These are phyloP conservation scores for Zygaena filipendulae DNA, from an alignment of 2,888 invertebrate species.

Conservation along the genomic window DNA sequence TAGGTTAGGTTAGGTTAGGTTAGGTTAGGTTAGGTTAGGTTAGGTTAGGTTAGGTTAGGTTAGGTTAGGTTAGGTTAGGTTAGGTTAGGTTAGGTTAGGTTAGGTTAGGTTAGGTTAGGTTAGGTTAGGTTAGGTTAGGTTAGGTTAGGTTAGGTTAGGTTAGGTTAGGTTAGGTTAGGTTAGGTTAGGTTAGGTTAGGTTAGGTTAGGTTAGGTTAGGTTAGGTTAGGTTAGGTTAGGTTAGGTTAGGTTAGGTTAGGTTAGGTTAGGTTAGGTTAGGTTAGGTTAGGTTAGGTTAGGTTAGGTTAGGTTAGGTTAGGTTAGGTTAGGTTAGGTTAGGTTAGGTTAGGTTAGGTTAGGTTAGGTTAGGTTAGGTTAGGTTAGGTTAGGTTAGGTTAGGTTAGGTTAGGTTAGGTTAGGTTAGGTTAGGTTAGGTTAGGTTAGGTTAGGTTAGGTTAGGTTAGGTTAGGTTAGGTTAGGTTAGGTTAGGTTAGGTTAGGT, in stretches of 20 bases:
- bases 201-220: slow-evolving; percentile 7
- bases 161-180: slow-evolving; percentile 2
- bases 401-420: too few relatives aligned
- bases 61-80: slow-evolving; percentile 8
- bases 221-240: slow-evolving; percentile 6
- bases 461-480: slow-evolving; percentile 8
- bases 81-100: slow-evolving; percentile 8
- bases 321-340: slow-evolving; percentile 10
- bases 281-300: slow-evolving; percentile 10
- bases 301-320: slow-evolving; percentile 11
- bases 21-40: slow-evolving; percentile 7
- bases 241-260: slow-evolving; percentile 5
- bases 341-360: slow-evolving; percentile 12
- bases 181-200: slow-evolving; percentile 5
- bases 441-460: slow-evolving; percentile 9
- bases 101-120: slow-evolving; percentile 7
- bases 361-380: slow-evolving; percentile 12
- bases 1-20: slow-evolving; percentile 15
- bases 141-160: slow-evolving; percentile 2
- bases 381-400: slow-evolving; percentile 11
- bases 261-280: slow-evolving; percentile 8
- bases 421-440: slow-evolving; percentile 3
- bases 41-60: slow-evolving; percentile 8
- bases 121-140: slow-evolving; percentile 7
- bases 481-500: slow-evolving; percentile 6